Evolutionary conservation across 2,113 vertebrate genomes (phyloP), one percentile per base, ranked within the genome.

Genomic region (Paraplagusia blochii): DNA sequence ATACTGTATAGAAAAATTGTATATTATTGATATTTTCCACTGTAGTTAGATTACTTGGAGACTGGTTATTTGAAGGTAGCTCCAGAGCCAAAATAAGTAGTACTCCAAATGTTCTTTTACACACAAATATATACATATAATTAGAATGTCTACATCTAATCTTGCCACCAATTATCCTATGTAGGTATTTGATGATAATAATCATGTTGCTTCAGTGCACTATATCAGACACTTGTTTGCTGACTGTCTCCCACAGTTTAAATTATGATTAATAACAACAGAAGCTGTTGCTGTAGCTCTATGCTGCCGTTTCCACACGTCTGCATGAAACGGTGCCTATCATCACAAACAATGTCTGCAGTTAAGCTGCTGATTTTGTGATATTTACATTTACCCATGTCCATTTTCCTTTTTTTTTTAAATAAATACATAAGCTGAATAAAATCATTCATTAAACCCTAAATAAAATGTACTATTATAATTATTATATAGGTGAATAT

Each of bases 201-300:
- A 68, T 43, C 58, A 65, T 60, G 60, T 73, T 38, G 62, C 45
- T 19, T 74, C 66, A 46, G 53, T 76, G 76, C 82, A 75, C 54
- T 59, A 53, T 47, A 59, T 66, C 47, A 59, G 45, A 38, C 57
- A 22, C 56, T 74, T 58, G 62, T 78, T 57, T 71, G 66, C 63
- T 47, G 66, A 58, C 44, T 66, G 56, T 70, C 47, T 47, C 43
- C 61, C 62, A 42, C 53, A 61, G 58, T 65, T 79, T 66, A 74
- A 70, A 80, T 61, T 9, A 44, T 80, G 80, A 88, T 86, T 76
- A 80, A 86, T 80, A 80, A 42, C 22, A 29, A 29, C 58, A n/a
- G 47, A 44, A 50, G 44, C 53, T 17, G 33, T 22, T 9, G n/a
- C 39, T 39, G 66, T 56, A 80, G 69, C 58, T 62, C 63, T 47